Conservation (phyloP, 1,140 invertebrate species). For the Venustaconcha ellipsiformis region DNA sequence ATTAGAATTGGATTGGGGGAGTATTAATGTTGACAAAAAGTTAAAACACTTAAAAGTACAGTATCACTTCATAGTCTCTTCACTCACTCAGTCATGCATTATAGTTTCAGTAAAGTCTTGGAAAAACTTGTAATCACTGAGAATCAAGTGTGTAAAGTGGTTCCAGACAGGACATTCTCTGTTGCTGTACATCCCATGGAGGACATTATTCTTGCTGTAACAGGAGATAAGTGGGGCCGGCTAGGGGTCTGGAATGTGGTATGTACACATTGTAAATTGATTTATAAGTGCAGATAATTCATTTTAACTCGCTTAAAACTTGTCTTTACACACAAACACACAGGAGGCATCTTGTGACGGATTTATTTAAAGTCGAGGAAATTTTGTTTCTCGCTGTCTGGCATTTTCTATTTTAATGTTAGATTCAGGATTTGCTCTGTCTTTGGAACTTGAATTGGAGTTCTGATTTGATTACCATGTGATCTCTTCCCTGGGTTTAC, state of each 20-base stretch:
- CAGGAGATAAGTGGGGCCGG: constrained; percentile 62
- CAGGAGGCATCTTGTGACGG: too few species aligned
- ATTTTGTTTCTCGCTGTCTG: too few species aligned
- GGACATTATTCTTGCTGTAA: constrained; percentile 40
- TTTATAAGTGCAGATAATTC: not conserved
- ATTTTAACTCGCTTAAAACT: too few species aligned
- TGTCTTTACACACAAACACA: too few species aligned
- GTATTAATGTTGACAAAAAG: too few species aligned
- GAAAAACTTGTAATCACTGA: constrained; percentile 38
- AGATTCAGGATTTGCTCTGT: too few species aligned
- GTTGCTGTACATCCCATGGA: constrained; percentile 50
- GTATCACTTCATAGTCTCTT: constrained; percentile 1
- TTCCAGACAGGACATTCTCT: constrained; percentile 55
- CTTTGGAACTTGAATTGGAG: too few species aligned
- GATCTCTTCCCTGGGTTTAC: too few species aligned
- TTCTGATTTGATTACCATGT: too few species aligned
- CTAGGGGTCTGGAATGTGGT: constrained; percentile 62
- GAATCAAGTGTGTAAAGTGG: constrained; percentile 54
- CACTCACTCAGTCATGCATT: not conserved
- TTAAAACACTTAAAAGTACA: not conserved
- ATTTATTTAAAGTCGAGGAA: too few species aligned
- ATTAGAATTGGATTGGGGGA: too few species aligned
- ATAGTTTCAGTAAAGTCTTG: constrained; percentile 43
- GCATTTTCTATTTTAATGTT: too few species aligned
- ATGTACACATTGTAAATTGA: constrained; percentile 17